These are phyloP conservation scores for Lacanobia wlatinum DNA, from an alignment of 2,888 invertebrate genomes.

Conservation along the genomic window DNA sequence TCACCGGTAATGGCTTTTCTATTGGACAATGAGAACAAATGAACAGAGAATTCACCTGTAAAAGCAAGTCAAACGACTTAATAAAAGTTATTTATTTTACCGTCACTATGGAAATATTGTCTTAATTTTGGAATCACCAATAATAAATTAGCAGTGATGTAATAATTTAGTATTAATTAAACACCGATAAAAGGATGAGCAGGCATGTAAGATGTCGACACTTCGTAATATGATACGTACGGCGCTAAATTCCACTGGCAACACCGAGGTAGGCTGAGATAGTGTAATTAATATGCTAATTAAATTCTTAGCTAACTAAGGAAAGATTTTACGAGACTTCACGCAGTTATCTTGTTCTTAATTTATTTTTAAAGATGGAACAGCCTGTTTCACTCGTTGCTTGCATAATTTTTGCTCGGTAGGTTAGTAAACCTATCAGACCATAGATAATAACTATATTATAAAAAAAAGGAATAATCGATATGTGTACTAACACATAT, in stretches of 20 bases:
- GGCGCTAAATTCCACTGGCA: not conserved
- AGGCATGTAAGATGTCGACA: slow-evolving; percentile 11
- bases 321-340: slow-evolving; percentile 12
- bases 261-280: not conserved
- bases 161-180: slow-evolving; percentile 7
- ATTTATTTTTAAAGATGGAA: not conserved
- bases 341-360: not conserved
- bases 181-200: slow-evolving; percentile 25
- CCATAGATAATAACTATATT: no score
- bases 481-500: no score
- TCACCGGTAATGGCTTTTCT: no score
- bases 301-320: slow-evolving; percentile 30
- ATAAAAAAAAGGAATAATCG: no score
- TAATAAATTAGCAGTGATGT: slow-evolving; percentile 8
- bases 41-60: no score
- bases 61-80: no score
- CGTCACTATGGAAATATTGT: no score
- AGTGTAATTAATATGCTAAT: slow-evolving; percentile 34
- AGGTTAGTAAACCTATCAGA: not conserved
- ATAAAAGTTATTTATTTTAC: no score
- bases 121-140: not conserved
- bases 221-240: slow-evolving; percentile 28
- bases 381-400: not conserved
- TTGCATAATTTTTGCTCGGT: not conserved
- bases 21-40: no score